These are phyloP conservation scores for Tetragonisca angustula DNA, from an alignment of 2,888 invertebrate species.

Conservation along the genomic window DNA sequence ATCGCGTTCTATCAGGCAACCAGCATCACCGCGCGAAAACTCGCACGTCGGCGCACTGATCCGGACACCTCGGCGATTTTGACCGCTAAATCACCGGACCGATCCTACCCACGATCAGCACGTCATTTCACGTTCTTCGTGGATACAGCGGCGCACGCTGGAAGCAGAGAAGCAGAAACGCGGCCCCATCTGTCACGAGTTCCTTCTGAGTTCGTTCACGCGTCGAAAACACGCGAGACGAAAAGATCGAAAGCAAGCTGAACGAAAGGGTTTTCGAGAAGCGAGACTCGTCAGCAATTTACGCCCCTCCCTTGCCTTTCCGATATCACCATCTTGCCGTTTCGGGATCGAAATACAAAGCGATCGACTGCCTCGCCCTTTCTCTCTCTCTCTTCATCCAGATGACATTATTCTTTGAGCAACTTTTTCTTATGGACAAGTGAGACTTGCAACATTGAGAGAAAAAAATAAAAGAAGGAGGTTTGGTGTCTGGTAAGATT, in stretches of 20 bases:
- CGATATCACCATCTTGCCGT: not conserved
- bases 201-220: not conserved
- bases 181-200: not conserved
- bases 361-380: conserved; percentile 26
- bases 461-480: too few relatives aligned
- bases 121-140: conserved; percentile 33
- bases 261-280: not conserved
- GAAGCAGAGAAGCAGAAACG: not conserved
- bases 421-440: not conserved
- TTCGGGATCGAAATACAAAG: conserved; percentile 3
- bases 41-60: conserved; percentile 32
- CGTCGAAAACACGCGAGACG: too few relatives aligned
- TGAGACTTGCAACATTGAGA: not conserved
- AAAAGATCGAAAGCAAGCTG: not conserved
- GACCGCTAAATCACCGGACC: conserved; percentile 33
- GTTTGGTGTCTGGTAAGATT: not conserved
- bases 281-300: not conserved
- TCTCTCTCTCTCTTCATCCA: not conserved
- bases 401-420: not conserved
- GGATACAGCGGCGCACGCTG: conserved; percentile 19
- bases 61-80: conserved; percentile 32
- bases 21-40: conserved; percentile 48
- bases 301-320: not conserved
- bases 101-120: conserved; percentile 15
- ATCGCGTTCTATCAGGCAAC: conserved; percentile 51